Evolutionary conservation across 2,113 vertebrate genomes (phyloP).

Genomic region (Chiloscyllium plagiosum): DNA sequence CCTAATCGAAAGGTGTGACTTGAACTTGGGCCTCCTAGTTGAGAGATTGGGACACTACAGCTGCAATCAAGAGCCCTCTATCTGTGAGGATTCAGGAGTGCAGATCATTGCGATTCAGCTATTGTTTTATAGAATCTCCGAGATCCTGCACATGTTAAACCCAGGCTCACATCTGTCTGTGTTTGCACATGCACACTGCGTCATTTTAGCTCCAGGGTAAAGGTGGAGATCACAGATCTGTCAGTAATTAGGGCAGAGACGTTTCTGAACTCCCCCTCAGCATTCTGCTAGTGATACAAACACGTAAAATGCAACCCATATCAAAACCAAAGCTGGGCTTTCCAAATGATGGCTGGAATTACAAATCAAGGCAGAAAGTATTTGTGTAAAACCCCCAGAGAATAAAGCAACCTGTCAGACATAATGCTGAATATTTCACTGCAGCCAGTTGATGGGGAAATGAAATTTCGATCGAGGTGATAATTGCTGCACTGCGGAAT

Average conservation of each 20-base stretch:
- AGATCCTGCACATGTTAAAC: background rate
- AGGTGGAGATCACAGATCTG: background rate
- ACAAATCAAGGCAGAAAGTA: background rate
- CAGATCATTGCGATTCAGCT: background rate
- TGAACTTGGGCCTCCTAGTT: too few relatives aligned
- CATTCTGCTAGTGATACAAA: background rate
- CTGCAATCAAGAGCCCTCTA: too few relatives aligned
- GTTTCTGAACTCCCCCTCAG: background rate
- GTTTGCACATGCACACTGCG: background rate
- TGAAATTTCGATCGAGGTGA: background rate
- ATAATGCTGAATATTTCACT: too few relatives aligned
- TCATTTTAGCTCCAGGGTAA: background rate
- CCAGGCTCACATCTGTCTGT: too few relatives aligned
- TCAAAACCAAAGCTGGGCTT: background rate
- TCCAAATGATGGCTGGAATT: background rate
- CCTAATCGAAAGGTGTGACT: too few relatives aligned
- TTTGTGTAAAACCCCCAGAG: background rate
- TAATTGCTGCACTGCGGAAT: background rate
- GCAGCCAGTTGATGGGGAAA: background rate
- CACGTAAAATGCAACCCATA: background rate
- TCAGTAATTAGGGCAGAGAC: background rate
- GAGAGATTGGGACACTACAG: too few relatives aligned
- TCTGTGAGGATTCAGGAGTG: too few relatives aligned
- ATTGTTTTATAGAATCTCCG: background rate
- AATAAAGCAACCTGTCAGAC: background rate